Percentiles rank a stretch among this genome's conserved stretches.
Conservation (phyloP, 2,113 vertebrate species). For the Phainopepla nitens region DNA sequence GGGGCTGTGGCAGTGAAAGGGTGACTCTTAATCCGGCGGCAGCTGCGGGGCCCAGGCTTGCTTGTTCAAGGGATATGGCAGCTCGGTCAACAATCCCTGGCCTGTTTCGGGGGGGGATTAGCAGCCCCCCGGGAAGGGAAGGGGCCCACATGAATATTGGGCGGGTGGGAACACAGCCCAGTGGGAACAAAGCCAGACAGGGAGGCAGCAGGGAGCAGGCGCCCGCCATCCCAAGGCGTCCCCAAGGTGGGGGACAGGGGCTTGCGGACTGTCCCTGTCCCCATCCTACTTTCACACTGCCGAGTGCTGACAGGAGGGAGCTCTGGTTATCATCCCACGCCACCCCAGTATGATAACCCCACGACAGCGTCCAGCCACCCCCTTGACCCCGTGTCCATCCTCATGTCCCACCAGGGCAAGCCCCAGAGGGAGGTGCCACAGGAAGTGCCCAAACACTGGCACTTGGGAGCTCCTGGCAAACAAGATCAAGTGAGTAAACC, state of each 20-base stretch:
- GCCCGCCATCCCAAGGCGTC: background rate
- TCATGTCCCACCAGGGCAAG: background rate
- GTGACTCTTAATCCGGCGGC: constrained; percentile 34
- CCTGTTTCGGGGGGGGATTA: constrained; percentile 28
- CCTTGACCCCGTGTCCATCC: background rate
- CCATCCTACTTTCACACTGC: background rate
- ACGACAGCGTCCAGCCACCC: background rate
- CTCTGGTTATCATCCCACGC: constrained; percentile 51
- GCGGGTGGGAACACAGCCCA: constrained; percentile 6
- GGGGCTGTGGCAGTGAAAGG: background rate
- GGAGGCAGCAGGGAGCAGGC: background rate
- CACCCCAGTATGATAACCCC: constrained; percentile 1
- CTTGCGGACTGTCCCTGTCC: background rate
- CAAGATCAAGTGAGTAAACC: background rate
- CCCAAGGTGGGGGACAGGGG: background rate
- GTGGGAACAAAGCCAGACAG: background rate
- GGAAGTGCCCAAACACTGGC: fast-evolving
- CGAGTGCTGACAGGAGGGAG: background rate
- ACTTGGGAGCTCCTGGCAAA: background rate
- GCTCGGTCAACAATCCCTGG: constrained; percentile 50
- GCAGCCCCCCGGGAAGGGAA: constrained; percentile 23
- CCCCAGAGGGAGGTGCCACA: fast-evolving
- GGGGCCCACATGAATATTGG: constrained; percentile 50
- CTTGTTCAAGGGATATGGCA: constrained; percentile 67
- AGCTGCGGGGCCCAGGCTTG: constrained; percentile 46